Evolutionary conservation across 2,888 invertebrate species (phyloP).

Genomic region (Nomada ferruginata): DNA sequence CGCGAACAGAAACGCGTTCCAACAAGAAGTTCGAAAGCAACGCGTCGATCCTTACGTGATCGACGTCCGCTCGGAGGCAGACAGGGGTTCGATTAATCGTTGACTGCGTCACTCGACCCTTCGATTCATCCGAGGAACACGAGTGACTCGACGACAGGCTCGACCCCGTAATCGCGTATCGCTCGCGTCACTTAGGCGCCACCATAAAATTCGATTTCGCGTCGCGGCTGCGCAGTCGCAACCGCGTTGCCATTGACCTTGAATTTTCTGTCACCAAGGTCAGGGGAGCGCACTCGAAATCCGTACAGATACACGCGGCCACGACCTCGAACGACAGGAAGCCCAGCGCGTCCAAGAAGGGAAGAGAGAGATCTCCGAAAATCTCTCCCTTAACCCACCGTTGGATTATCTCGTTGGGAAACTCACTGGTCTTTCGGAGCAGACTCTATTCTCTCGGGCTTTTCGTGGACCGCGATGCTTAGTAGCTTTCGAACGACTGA

Average conservation of each 20-base stretch:
- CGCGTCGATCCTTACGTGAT: constrained; percentile 15
- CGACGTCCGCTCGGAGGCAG: constrained; percentile 1
- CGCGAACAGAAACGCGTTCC: neutral
- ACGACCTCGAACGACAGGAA: constrained; percentile 15
- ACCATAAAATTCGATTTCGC: constrained; percentile 31
- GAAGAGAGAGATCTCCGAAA: no score
- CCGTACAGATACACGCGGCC: neutral
- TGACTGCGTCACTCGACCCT: neutral
- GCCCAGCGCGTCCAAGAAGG: neutral
- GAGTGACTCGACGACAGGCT: neutral
- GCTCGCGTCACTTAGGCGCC: constrained; percentile 8
- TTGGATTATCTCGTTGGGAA: neutral
- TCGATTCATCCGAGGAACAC: neutral
- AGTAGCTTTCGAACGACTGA: constrained; percentile 77
- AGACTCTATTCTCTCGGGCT: constrained; percentile 9
- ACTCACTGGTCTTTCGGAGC: constrained; percentile 30
- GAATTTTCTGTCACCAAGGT: constrained; percentile 42
- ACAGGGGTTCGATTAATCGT: constrained; percentile 4
- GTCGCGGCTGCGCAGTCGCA: constrained; percentile 37
- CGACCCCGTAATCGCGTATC: neutral
- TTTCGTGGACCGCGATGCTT: constrained; percentile 74
- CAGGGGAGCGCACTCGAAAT: constrained; percentile 3
- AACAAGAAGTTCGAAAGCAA: neutral
- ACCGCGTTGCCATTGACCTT: constrained; percentile 60
- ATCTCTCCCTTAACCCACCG: no score